Percentiles rank a stretch among this genome's conserved stretches.
Conservation (phyloP, 2,797 vertebrate species). For the Megalops cyprinoides region DNA sequence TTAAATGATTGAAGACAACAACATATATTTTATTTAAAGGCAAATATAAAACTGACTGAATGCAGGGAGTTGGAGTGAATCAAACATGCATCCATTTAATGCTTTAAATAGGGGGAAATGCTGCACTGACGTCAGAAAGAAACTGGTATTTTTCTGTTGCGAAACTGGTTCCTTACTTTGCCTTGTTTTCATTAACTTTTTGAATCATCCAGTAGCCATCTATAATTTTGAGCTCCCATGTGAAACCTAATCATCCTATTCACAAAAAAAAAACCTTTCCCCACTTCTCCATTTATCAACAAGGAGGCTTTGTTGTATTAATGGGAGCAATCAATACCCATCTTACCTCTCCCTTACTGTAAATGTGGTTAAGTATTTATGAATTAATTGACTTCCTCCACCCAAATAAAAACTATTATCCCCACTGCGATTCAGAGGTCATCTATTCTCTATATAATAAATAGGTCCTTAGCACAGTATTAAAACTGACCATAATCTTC, state of each 20-base stretch:
- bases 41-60: too few relatives aligned
- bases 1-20: too few relatives aligned
- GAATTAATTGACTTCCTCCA: slow-evolving; percentile 79
- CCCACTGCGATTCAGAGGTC: slow-evolving; percentile 67
- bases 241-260: slow-evolving; percentile 22
- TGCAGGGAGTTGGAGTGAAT: neutral
- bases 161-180: neutral
- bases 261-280: slow-evolving; percentile 55
- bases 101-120: neutral
- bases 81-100: neutral
- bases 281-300: slow-evolving; percentile 45
- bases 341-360: slow-evolving; percentile 79
- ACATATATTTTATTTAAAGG: too few relatives aligned
- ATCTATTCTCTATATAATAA: slow-evolving; percentile 67
- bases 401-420: slow-evolving; percentile 65
- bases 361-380: slow-evolving; percentile 85
- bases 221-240: neutral
- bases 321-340: slow-evolving; percentile 78
- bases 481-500: slow-evolving; percentile 27
- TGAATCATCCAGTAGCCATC: neutral
- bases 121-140: neutral
- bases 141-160: neutral
- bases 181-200: neutral
- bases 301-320: slow-evolving; percentile 63
- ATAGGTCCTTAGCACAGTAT: slow-evolving; percentile 56